Conservation (phyloP, 2,888 invertebrate species). For the Agelastica alni region DNA sequence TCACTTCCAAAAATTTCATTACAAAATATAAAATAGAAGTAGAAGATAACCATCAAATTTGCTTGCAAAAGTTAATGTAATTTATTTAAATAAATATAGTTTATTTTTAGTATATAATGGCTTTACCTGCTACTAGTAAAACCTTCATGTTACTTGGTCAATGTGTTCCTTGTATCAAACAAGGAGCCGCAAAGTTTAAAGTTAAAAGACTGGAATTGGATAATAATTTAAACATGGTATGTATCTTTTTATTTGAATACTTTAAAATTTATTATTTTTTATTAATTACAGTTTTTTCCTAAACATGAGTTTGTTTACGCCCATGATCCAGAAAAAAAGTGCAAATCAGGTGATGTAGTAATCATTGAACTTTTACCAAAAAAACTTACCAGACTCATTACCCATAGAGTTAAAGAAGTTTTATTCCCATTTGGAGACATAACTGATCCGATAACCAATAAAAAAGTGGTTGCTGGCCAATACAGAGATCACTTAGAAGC, state of each 20-base stretch:
- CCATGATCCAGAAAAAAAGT: slow-evolving; percentile 74
- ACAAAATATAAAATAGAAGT: no score
- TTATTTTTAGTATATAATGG: no score
- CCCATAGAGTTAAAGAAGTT: slow-evolving; percentile 78
- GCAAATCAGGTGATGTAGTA: slow-evolving; percentile 83
- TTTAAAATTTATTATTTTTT: no score
- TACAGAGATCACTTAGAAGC: slow-evolving; percentile 78
- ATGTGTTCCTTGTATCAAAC: slow-evolving; percentile 78
- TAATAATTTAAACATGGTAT: slow-evolving; percentile 76
- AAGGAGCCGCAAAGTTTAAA: slow-evolving; percentile 78
- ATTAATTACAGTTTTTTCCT: slow-evolving; percentile 76
- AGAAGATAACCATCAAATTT: no score
- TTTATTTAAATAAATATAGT: no score
- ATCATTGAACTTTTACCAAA: slow-evolving; percentile 74
- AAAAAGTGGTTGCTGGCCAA: slow-evolving; percentile 71
- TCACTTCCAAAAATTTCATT: no score
- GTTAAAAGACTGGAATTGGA: slow-evolving; percentile 77
- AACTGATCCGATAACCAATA: slow-evolving; percentile 83
- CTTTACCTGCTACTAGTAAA: slow-evolving; percentile 58
- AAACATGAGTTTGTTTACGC: slow-evolving; percentile 75
- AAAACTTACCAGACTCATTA: slow-evolving; percentile 75
- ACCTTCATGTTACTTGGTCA: slow-evolving; percentile 70
- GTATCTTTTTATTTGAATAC: neutral
- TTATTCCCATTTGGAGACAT: slow-evolving; percentile 83
- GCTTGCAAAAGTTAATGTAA: no score